A percentile compares a stretch with the other conserved stretches of the same genome.
Conservation (phyloP, 2,113 vertebrate species). For the Spheniscus mendiculus region DNA sequence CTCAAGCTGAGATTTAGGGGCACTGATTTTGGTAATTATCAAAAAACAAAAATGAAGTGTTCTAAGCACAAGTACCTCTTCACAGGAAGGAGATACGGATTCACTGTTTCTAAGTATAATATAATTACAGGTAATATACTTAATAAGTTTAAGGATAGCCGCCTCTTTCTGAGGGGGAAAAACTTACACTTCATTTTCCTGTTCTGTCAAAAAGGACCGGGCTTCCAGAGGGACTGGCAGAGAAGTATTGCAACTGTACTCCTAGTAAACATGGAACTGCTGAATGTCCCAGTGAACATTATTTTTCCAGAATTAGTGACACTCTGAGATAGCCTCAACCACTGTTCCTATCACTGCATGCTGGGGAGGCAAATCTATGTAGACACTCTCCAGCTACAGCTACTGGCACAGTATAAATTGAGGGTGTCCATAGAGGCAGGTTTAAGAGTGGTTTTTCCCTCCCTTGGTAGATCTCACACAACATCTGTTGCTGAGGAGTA, state of each 20-base stretch:
- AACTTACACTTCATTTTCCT: neutral
- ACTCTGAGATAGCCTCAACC: neutral
- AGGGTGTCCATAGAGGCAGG: no score
- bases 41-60: neutral
- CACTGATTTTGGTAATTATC: neutral
- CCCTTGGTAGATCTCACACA: neutral
- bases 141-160: neutral
- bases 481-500: neutral
- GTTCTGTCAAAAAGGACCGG: neutral
- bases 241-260: neutral
- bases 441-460: neutral
- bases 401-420: neutral
- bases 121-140: neutral
- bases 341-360: neutral
- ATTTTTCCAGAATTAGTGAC: neutral
- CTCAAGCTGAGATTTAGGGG: neutral
- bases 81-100: neutral
- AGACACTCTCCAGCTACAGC: fast-evolving
- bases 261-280: neutral
- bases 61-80: neutral
- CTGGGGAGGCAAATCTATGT: fast-evolving
- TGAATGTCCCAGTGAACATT: neutral
- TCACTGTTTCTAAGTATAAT: neutral
- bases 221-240: neutral
- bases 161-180: neutral